A percentile compares a stretch with the other conserved stretches of the same genome.
phyloP scores from a whole-genome alignment of 2,797 vertebrate species.

The Acipenser oxyrinchus region DNA sequence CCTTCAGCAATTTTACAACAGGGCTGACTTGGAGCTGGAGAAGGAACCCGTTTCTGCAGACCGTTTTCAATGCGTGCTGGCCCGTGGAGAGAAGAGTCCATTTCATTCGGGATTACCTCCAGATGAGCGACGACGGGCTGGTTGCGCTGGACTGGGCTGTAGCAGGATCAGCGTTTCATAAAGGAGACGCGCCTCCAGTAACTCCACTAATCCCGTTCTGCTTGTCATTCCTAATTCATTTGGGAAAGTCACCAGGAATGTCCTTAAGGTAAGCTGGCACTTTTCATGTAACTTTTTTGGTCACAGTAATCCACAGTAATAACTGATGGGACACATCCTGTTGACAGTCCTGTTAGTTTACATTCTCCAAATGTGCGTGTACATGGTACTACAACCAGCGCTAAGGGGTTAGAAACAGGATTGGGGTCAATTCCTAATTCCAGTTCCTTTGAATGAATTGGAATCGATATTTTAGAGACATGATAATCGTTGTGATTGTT shows the following conservation, averaged over 20 bases:
- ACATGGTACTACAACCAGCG: too few relatives aligned
- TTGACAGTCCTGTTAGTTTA: not conserved
- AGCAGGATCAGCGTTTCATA: conserved; percentile 40
- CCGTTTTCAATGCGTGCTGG: conserved; percentile 52
- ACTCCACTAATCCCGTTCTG: conserved; percentile 62
- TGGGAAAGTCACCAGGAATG: conserved; percentile 69
- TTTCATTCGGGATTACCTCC: conserved; percentile 68
- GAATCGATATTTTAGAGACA: too few relatives aligned
- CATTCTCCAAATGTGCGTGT: not conserved
- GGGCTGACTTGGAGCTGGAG: conserved; percentile 60
- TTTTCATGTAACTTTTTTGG: too few relatives aligned
- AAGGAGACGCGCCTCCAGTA: conserved; percentile 64
- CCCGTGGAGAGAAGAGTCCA: conserved; percentile 51
- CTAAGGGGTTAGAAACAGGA: too few relatives aligned
- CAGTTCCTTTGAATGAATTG: too few relatives aligned
- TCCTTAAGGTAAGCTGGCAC: conserved; percentile 55
- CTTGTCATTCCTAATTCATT: conserved; percentile 74
- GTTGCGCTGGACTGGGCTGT: conserved; percentile 73
- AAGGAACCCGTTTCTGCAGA: conserved; percentile 54
- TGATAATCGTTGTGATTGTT: too few relatives aligned
- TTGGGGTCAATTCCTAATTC: too few relatives aligned
- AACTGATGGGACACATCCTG: not conserved
- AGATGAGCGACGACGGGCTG: conserved; percentile 67
- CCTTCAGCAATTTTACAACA: conserved; percentile 43
- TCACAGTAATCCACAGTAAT: too few relatives aligned